Evolutionary conservation across 1,140 invertebrate species (phyloP), one percentile per base, ranked within the genome.

Genomic region (Scaptomyza hsui): DNA sequence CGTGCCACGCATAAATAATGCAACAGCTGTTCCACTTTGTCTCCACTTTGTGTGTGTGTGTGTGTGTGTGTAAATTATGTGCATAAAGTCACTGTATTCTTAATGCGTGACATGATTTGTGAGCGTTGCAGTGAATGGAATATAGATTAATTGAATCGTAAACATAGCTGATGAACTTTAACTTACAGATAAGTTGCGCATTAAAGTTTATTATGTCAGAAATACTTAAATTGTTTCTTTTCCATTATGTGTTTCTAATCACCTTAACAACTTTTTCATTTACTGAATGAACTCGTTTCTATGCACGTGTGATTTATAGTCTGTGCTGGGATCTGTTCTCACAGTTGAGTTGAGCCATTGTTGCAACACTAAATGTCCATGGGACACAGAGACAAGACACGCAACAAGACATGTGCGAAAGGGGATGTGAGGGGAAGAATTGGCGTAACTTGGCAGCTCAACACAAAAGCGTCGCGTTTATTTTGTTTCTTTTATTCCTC

Each of bases 401-500:
- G n/a, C 29, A 56, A 49, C 19, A 4, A 21, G 12, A 37, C n/a
- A 37, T 44, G 39, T 1, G 13, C 19, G 39, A 49, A 5, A 29
- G 32, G 45, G 15, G 18, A 7, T 4, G 26, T 5, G 3, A 9
- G 19, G 1, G 26, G 13, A 18, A 47, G 10, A 0, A 12, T n/a
- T 21, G 5, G 57, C n/a, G 18, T 16, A 26, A 41, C 55, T 29
- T 32, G 18, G 41, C 21, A 16, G 57, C 15, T 62, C 29, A 41
- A 15, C 37, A 51, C 37, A 53, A 63, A 52, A 44, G 47, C 60
- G 15, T 16, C 35, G 49, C 32, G 51, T 72, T 79, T 70, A 62
- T 74, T 81, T 81, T 70, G 32, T n/a, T 37, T 37, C n/a, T n/a
- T 12, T 41, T n/a, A n/a, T n/a, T n/a, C n/a, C n/a, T n/a, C 42